phyloP scores from a whole-genome alignment of 2,888 invertebrate genomes.

The Buathra laborator region DNA sequence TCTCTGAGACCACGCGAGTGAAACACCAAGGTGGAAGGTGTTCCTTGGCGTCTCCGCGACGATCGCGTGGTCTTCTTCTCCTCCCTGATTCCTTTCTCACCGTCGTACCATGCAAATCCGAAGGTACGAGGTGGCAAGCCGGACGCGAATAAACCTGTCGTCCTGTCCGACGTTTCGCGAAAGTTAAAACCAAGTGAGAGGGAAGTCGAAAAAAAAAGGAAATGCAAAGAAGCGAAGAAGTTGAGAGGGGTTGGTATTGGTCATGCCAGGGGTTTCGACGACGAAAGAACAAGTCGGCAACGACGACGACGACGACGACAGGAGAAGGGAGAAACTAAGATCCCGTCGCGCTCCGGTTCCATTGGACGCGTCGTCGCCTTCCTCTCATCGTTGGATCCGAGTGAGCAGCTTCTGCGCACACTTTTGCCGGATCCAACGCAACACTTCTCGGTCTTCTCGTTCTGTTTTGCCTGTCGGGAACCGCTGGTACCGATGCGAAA shows the following conservation, averaged over 20 bases:
- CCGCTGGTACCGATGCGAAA: conserved; percentile 46
- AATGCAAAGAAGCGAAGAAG: conserved; percentile 47
- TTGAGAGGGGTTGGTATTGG: conserved; percentile 47
- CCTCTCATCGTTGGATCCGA: conserved; percentile 14
- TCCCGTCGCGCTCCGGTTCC: conserved; percentile 48
- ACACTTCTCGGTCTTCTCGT: conserved; percentile 44
- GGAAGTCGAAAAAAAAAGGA: conserved; percentile 54
- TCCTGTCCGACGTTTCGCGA: conserved; percentile 72
- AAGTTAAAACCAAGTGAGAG: conserved; percentile 73
- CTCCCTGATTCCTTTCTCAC: conserved; percentile 14
- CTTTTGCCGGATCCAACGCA: conserved; percentile 31
- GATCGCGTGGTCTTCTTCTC: conserved; percentile 37
- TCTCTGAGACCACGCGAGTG: conserved; percentile 32
- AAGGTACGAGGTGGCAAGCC: conserved; percentile 73
- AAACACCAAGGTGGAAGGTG: conserved; percentile 16
- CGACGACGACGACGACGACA: conserved; percentile 31
- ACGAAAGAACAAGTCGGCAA: conserved; percentile 43
- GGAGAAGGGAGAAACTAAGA: conserved; percentile 26
- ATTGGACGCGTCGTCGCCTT: conserved; percentile 64
- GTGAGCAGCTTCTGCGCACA: conserved; percentile 52
- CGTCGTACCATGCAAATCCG: conserved; percentile 73
- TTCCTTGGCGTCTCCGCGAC: conserved; percentile 49
- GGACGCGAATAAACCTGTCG: conserved; percentile 77
- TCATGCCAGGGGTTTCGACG: conserved; percentile 61
- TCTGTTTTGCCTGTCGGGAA: conserved; percentile 13